phyloP scores from a whole-genome alignment of 2,797 vertebrate genomes.

The Allobates femoralis region DNA sequence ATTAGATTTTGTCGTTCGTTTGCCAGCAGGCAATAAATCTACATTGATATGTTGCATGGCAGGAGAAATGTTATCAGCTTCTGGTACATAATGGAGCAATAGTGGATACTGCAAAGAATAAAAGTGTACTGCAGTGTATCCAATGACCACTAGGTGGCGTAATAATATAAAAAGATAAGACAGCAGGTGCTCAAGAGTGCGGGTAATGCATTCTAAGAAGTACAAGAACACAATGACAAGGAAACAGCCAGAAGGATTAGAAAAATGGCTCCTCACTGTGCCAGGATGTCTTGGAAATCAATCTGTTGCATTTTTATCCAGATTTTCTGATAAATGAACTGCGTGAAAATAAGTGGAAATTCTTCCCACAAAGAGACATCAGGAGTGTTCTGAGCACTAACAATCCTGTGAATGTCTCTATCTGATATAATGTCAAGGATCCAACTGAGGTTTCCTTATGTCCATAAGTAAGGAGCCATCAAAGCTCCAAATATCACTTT shows the following conservation, averaged over 20 bases:
- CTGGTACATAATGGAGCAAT: too few species aligned
- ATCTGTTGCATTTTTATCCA: background rate
- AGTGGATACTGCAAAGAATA: too few species aligned
- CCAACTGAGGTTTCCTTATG: background rate
- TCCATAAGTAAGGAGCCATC: background rate
- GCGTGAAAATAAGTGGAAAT: background rate
- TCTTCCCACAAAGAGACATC: background rate
- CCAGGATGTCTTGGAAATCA: conserved; percentile 36
- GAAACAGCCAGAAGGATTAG: background rate
- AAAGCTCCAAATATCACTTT: too few species aligned
- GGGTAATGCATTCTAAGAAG: background rate
- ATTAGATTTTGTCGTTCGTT: background rate
- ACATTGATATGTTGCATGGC: background rate
- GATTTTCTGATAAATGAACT: background rate
- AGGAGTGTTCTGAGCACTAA: background rate
- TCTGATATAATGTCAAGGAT: background rate
- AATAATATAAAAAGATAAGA: background rate
- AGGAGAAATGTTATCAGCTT: background rate
- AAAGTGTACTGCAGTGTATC: background rate
- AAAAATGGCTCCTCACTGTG: background rate
- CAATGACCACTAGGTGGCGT: conserved; percentile 17
- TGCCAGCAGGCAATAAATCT: background rate
- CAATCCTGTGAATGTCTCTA: background rate
- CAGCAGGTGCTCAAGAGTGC: background rate
- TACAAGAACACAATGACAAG: conserved; percentile 9